These are phyloP conservation scores for Micrasema longulum DNA, from an alignment of 1,140 invertebrate genomes.

Conservation along the genomic window DNA sequence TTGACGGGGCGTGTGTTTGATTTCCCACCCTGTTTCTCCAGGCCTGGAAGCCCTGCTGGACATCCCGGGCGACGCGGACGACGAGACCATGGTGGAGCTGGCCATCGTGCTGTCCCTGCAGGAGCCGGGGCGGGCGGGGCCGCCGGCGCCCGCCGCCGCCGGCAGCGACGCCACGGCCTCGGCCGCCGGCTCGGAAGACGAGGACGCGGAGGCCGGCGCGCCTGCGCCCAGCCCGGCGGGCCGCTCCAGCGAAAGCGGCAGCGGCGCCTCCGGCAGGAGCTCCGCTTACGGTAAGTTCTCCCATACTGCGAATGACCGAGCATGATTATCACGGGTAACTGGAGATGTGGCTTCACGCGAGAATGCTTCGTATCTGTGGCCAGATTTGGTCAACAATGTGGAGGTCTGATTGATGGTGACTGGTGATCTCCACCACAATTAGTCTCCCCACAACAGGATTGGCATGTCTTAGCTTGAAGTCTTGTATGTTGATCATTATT, in stretches of 20 bases:
- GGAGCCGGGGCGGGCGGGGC: conserved; percentile 71
- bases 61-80: conserved; percentile 91
- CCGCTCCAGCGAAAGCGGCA: conserved; percentile 71
- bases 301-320: no score
- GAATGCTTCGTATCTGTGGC: no score
- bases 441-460: no score
- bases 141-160: conserved; percentile 45
- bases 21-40: no score
- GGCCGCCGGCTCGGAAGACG: conserved; percentile 80
- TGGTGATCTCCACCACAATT: no score
- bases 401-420: no score
- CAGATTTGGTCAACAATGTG: no score
- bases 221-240: conserved; percentile 76
- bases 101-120: conserved; percentile 95
- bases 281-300: conserved; percentile 89
- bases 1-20: no score
- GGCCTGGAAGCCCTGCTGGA: conserved; percentile 88
- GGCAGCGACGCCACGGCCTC: conserved; percentile 62
- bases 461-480: no score
- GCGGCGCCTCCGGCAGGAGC: conserved; percentile 90
- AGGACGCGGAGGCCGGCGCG: conserved; percentile 85
- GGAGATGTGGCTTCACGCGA: no score
- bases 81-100: conserved; percentile 96
- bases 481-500: no score
- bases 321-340: no score